These are phyloP conservation scores for Agrochola litura DNA, from an alignment of 2,888 invertebrate genomes.

Conservation along the genomic window DNA sequence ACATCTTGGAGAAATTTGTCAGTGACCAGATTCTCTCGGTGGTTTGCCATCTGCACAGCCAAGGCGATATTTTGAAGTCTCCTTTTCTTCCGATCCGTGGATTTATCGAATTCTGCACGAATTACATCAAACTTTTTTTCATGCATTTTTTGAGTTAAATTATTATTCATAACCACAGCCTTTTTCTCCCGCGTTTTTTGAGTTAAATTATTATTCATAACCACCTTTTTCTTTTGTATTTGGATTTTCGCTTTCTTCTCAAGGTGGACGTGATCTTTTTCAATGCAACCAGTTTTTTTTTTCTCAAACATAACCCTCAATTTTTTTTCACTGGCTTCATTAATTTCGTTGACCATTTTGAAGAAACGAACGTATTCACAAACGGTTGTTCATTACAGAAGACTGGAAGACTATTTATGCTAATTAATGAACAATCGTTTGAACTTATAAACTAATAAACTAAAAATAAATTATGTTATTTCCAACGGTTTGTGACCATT, in stretches of 20 bases:
- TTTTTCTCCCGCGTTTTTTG: background rate
- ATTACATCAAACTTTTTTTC: background rate
- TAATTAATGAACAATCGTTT: slow-evolving; percentile 18
- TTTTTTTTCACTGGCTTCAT: slow-evolving; percentile 44
- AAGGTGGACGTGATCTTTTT: background rate
- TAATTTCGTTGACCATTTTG: slow-evolving; percentile 39
- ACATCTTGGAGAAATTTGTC: slow-evolving; percentile 73
- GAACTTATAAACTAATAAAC: background rate
- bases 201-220: background rate
- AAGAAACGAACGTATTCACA: slow-evolving; percentile 15
- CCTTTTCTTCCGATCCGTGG: background rate
- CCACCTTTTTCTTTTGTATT: background rate
- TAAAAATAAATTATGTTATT: background rate
- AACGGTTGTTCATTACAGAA: slow-evolving; percentile 18
- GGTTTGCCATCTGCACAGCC: slow-evolving; percentile 32
- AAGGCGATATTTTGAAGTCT: slow-evolving; percentile 27
- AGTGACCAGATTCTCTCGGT: slow-evolving; percentile 65
- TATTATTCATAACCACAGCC: background rate
- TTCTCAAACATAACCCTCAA: slow-evolving; percentile 65
- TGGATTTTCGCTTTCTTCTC: background rate
- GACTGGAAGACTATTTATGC: background rate
- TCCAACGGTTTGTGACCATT: background rate
- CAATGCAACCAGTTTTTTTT: slow-evolving; percentile 10
- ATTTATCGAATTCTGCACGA: slow-evolving; percentile 8
- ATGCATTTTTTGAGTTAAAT: background rate